These are phyloP conservation scores for Laothoe populi DNA, from an alignment of 2,888 invertebrate species.

Conservation along the genomic window DNA sequence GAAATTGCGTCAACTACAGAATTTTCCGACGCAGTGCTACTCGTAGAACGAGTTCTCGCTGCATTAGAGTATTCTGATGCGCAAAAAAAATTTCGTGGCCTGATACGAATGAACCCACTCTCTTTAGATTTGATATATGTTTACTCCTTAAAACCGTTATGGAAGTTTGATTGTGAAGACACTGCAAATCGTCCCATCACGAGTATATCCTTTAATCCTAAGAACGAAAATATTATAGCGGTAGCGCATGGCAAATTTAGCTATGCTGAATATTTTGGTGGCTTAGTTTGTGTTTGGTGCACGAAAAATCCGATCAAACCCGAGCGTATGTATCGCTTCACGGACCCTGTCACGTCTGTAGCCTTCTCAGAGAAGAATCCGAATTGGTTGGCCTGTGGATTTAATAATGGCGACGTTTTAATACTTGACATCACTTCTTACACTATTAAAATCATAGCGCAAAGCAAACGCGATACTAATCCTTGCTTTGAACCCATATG, in stretches of 20 bases:
- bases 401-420: conserved; percentile 88
- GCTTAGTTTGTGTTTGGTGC: conserved; percentile 91
- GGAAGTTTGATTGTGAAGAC: conserved; percentile 85
- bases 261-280: conserved; percentile 83
- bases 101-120: conserved; percentile 85
- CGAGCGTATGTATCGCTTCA: conserved; percentile 87
- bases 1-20: conserved; percentile 57
- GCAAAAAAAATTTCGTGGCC: conserved; percentile 89
- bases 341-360: conserved; percentile 87
- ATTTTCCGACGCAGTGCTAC: conserved; percentile 86
- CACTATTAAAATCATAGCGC: conserved; percentile 77
- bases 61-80: conserved; percentile 87
- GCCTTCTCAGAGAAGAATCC: conserved; percentile 89
- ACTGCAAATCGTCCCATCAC: conserved; percentile 85
- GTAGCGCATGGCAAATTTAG: conserved; percentile 90
- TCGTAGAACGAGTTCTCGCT: conserved; percentile 89
- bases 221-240: conserved; percentile 89
- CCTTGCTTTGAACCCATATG: conserved; percentile 88
- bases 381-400: conserved; percentile 90
- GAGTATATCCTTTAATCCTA: conserved; percentile 87
- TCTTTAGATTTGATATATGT: conserved; percentile 87
- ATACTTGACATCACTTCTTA: conserved; percentile 89
- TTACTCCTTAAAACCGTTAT: conserved; percentile 87
- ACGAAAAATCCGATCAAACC: conserved; percentile 92
- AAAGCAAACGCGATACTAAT: conserved; percentile 83